These are phyloP conservation scores for Acanthornis magna DNA, from an alignment of 2,797 vertebrate genomes.

Conservation along the genomic window DNA sequence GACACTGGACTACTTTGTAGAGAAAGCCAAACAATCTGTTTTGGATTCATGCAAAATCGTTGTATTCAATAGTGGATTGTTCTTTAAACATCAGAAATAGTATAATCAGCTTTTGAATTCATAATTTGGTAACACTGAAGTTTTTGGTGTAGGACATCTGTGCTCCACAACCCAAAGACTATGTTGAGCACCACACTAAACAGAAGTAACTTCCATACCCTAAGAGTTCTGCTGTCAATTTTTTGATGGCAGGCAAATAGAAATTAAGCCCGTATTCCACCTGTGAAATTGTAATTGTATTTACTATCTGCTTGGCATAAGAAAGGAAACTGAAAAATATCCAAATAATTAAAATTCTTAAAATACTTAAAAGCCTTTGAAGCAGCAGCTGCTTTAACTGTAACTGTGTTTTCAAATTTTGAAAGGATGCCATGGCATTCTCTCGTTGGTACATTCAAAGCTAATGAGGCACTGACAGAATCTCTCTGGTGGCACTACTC, in stretches of 20 bases:
- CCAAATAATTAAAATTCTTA: neutral
- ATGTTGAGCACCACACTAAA: neutral
- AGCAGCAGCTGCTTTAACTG: neutral
- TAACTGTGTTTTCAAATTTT: neutral
- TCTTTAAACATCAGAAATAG: neutral
- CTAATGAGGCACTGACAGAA: fast-evolving
- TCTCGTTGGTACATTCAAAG: fast-evolving
- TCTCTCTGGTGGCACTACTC: neutral
- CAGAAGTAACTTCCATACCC: neutral
- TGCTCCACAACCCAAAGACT: neutral
- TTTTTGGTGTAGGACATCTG: neutral
- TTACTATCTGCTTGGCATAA: neutral
- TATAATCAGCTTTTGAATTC: neutral
- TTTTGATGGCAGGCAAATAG: neutral
- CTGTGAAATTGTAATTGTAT: neutral
- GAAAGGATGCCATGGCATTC: neutral
- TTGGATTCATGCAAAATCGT: neutral
- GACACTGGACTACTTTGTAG: neutral
- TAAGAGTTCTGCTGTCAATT: neutral
- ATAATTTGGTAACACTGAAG: neutral
- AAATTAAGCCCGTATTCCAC: neutral
- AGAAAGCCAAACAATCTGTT: neutral
- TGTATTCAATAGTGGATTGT: neutral
- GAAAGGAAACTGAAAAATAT: neutral
- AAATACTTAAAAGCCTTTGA: neutral